Percentiles rank a stretch among this genome's conserved stretches.
phyloP scores from a whole-genome alignment of 2,113 vertebrate genomes.

The Numida meleagris region DNA sequence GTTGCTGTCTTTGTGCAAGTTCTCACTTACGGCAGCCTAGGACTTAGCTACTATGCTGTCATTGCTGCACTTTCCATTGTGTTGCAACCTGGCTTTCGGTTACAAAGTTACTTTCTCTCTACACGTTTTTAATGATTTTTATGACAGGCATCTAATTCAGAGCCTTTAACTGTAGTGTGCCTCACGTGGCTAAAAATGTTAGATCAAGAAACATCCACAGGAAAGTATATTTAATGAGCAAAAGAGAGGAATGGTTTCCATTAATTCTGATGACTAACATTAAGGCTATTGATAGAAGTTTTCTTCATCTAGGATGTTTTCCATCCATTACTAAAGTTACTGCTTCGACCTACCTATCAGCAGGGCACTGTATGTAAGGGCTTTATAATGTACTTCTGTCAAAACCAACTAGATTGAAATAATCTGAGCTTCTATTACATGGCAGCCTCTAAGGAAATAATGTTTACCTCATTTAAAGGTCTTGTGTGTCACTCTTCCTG shows the following conservation, averaged over 20 bases:
- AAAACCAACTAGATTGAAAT: not conserved
- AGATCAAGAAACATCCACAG: not conserved
- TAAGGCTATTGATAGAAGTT: not conserved
- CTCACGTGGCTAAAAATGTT: not conserved
- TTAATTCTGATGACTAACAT: not conserved
- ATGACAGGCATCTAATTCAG: not conserved
- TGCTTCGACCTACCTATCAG: not conserved
- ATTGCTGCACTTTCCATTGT: too few relatives aligned
- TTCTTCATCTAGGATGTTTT: not conserved
- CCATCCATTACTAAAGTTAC: not conserved
- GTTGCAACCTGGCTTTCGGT: not conserved
- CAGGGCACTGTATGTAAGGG: not conserved
- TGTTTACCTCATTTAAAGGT: not conserved
- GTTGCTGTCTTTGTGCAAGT: too few relatives aligned
- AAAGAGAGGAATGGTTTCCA: not conserved
- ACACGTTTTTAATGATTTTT: not conserved
- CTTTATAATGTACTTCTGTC: not conserved
- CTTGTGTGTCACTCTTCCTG: not conserved
- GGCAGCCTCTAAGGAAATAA: not conserved
- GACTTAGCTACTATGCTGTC: too few relatives aligned
- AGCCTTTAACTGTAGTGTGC: not conserved
- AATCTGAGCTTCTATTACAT: not conserved
- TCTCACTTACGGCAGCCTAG: too few relatives aligned
- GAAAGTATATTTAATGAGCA: not conserved
- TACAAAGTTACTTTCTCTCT: not conserved